Conservation (phyloP, 64 coral and sea anemone species). For the Montipora cactus region DNA sequence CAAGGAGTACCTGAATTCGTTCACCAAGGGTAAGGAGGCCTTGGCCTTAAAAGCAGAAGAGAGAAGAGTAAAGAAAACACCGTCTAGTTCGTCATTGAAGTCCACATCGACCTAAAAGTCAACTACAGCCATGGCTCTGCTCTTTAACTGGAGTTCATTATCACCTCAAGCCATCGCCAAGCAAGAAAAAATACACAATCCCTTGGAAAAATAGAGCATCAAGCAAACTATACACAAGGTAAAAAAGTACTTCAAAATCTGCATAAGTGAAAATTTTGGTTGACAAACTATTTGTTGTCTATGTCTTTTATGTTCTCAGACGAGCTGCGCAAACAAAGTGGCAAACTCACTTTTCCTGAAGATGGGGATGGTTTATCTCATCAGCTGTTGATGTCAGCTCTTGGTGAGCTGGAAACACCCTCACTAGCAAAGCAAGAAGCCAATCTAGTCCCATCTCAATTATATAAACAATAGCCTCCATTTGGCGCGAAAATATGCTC, state of each 20-base stretch:
- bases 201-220: not conserved
- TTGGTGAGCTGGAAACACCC: not conserved
- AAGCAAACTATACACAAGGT: not conserved
- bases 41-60: not conserved
- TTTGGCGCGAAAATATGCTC: too few relatives aligned
- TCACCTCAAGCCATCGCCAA: not conserved
- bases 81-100: not conserved
- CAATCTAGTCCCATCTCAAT: too few relatives aligned
- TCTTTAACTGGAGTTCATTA: not conserved
- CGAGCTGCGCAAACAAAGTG: not conserved
- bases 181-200: not conserved
- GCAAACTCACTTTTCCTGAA: not conserved
- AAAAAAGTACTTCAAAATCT: not conserved
- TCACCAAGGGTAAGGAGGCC: not conserved
- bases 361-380: not conserved
- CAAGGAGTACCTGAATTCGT: not conserved
- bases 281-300: not conserved
- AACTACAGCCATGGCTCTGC: not conserved
- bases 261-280: too few relatives aligned
- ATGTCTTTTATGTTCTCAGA: not conserved
- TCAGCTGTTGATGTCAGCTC: not conserved
- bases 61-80: not conserved
- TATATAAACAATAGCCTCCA: not conserved
- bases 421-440: not conserved
- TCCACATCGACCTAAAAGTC: not conserved